Base-by-base conservation (phyloP, 1,140 invertebrate genomes). In the Pseudobourletiella spinata region DNA sequence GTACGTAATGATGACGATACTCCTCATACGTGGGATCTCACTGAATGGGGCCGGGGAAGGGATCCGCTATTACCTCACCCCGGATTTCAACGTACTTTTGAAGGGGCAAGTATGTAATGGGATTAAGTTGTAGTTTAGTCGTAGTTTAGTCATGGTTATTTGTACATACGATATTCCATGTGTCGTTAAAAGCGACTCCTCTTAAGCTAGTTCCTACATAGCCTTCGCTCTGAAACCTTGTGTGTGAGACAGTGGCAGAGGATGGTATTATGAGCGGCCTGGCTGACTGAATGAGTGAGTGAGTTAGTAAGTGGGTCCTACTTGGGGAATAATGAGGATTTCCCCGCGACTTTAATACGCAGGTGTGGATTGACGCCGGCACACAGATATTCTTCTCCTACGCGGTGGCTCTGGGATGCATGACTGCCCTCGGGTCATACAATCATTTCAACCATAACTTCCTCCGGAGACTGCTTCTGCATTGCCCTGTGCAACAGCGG, bases 381-480 rank as follows among this genome's bases (percentile, higher is more conserved):
- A 75, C 75, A 6, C 81, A 87, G 78, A 85, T 86, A 20, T 88
- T 88, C 74, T 77, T 78, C 42, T 65, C 63, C 1, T 86, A 85
- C 78, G 81, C 83, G 62, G 80, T 88, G 73, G 80, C 84, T 3
- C 80, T 86, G 64, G 79, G 80, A 22, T 82, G 83, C 71, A 65
- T 68, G 66, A 65, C 66, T 28, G 86, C 86, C 0, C 74, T 89
- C 42, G 82, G 85, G 0, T 87, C 84, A 1, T 89, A 87, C 74
- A 89, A 84, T 71, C 79, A 82, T 29, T 85, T 86, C 67, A 77
- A 76, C 32, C 88, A 88, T 72, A 87, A 87, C 73, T 87, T 83
- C 70, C 81, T 75, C 71, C 59, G 80, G n/a, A 82, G 66, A 86
- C 86, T 70, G 83, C 83, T 0, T 70, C 84, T 79, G 86, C 61